Conservation (phyloP, 2,113 vertebrate genomes). For the Hippopotamus amphibius region DNA sequence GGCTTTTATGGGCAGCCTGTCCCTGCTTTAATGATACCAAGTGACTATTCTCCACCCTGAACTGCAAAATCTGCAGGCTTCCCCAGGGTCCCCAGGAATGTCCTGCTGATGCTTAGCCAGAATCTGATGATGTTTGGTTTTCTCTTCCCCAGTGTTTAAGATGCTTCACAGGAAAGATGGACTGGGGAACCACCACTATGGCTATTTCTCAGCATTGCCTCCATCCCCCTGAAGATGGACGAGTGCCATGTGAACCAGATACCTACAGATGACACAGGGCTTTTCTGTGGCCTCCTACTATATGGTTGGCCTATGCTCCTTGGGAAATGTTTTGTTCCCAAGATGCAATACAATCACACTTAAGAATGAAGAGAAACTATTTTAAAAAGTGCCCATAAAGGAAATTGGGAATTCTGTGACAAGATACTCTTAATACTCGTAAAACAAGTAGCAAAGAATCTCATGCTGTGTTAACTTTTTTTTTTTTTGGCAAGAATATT, state of each 20-base stretch:
- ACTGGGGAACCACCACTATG: rapidly evolving
- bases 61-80: not conserved
- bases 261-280: not conserved
- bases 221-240: rapidly evolving
- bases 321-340: not conserved
- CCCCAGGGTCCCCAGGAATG: not conserved
- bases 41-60: not conserved
- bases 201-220: rapidly evolving
- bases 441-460: not conserved
- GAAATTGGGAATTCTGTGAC: not conserved
- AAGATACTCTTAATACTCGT: not conserved
- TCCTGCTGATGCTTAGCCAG: not conserved
- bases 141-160: not conserved
- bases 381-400: not conserved
- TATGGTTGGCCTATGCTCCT: rapidly evolving
- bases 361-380: not conserved
- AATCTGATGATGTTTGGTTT: not conserved
- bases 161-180: not conserved
- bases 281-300: not conserved
- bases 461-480: not conserved
- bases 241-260: too few species aligned
- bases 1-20: not conserved
- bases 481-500: not conserved
- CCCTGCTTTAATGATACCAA: too few species aligned
- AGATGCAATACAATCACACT: not conserved